Percentiles rank a stretch among this genome's conserved stretches.
Evolutionary conservation across 92 coral and sea anemone genomes (phyloP).

Genomic region (Palythoa heliodiscus): DNA sequence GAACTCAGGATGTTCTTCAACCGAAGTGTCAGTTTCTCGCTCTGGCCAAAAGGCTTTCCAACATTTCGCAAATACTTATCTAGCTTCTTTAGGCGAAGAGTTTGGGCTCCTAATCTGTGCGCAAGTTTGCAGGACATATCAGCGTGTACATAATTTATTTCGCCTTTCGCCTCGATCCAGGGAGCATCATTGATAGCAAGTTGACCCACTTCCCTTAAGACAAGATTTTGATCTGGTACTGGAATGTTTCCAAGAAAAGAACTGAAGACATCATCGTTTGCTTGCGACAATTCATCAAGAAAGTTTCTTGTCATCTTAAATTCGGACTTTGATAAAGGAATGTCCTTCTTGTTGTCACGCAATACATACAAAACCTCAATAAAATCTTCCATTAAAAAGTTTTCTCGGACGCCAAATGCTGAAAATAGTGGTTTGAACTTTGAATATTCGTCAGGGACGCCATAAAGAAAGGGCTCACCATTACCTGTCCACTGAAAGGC

Average conservation of each 20-base stretch:
- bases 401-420: constrained; percentile 75
- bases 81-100: constrained; percentile 67
- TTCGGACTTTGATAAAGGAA: constrained; percentile 66
- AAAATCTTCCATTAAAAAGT: constrained; percentile 75
- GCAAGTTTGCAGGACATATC: constrained; percentile 84
- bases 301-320: constrained; percentile 78
- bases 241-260: constrained; percentile 75
- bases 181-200: constrained; percentile 89
- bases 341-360: constrained; percentile 73
- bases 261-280: constrained; percentile 58
- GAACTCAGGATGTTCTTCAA: constrained; percentile 78
- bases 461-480: constrained; percentile 86
- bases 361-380: constrained; percentile 79
- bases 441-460: constrained; percentile 80
- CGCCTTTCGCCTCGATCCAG: constrained; percentile 70
- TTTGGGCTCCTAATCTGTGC: constrained; percentile 83
- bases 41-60: constrained; percentile 92
- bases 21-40: constrained; percentile 80
- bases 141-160: constrained; percentile 70
- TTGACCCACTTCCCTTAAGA: constrained; percentile 72
- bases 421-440: constrained; percentile 73
- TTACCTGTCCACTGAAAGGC: constrained; percentile 86
- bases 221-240: constrained; percentile 75
- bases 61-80: constrained; percentile 76
- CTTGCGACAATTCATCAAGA: constrained; percentile 70